Evolutionary conservation across 1,140 invertebrate genomes (phyloP).

Genomic region (Babylonia areolata): DNA sequence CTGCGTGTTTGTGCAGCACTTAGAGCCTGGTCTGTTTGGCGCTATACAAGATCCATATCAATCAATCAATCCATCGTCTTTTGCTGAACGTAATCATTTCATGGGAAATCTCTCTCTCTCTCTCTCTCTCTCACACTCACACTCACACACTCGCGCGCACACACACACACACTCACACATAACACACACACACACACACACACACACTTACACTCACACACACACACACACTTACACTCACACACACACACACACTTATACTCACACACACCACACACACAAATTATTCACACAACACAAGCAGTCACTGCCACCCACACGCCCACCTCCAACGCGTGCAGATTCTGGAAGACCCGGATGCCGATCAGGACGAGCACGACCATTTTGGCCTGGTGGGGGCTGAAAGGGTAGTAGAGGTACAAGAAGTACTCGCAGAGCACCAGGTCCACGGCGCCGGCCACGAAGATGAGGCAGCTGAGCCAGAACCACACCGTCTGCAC

Average conservation of each 20-base stretch:
- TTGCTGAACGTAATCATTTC: too few relatives aligned
- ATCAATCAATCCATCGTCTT: too few relatives aligned
- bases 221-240: not conserved
- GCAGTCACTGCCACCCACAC: not conserved
- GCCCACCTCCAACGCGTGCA: conserved; percentile 61
- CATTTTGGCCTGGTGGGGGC: conserved; percentile 26
- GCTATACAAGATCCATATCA: too few relatives aligned
- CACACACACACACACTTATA: too few relatives aligned
- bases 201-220: too few relatives aligned
- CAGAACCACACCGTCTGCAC: conserved; percentile 65
- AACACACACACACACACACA: too few relatives aligned
- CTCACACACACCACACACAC: not conserved
- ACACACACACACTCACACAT: too few relatives aligned
- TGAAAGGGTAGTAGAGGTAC: not conserved
- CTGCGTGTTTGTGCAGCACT: too few relatives aligned
- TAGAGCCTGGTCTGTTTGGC: too few relatives aligned
- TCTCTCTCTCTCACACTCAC: too few relatives aligned
- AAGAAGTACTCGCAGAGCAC: conserved; percentile 50
- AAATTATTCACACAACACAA: not conserved
- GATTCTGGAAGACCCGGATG: conserved; percentile 56
- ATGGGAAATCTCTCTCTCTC: too few relatives aligned
- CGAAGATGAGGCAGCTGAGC: conserved; percentile 64
- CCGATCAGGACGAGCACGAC: conserved; percentile 43
- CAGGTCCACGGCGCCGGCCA: conserved; percentile 61
- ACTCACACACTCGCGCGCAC: too few relatives aligned